A percentile compares a stretch with the other conserved stretches of the same genome.
These are phyloP conservation scores for Labeo calbasu DNA, from an alignment of 2,797 vertebrate species.

Conservation along the genomic window DNA sequence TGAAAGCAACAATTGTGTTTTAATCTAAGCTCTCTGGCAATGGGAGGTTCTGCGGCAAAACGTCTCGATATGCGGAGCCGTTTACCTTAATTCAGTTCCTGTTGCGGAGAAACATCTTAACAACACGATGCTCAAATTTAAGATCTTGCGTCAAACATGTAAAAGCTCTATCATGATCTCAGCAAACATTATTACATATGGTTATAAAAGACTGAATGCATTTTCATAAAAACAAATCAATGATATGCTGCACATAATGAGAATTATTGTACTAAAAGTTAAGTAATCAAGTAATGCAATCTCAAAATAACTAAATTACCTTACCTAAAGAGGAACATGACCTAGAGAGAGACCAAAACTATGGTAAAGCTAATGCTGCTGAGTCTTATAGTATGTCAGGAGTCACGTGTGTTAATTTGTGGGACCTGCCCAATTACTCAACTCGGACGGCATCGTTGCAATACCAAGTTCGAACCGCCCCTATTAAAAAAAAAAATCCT, in stretches of 20 bases:
- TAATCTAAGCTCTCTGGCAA: not conserved
- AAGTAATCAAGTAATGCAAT: not conserved
- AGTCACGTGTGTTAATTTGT: not conserved
- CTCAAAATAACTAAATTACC: not conserved
- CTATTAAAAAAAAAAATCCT: not conserved
- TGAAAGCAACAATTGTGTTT: conserved; percentile 7
- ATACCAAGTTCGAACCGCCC: not conserved
- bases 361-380: not conserved
- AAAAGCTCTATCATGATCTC: too few relatives aligned
- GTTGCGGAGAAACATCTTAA: not conserved
- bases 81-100: not conserved
- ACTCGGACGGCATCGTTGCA: too few relatives aligned
- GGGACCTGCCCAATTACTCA: not conserved
- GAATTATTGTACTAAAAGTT: not conserved
- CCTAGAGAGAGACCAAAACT: not conserved
- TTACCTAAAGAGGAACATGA: not conserved
- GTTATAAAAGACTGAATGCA: too few relatives aligned
- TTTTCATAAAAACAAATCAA: not conserved
- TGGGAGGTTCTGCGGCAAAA: not conserved
- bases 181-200: too few relatives aligned
- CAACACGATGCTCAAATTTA: not conserved
- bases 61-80: not conserved
- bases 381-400: not conserved
- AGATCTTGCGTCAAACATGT: not conserved
- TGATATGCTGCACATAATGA: not conserved